Evolutionary conservation across 2,888 invertebrate species (phyloP), one percentile per base, ranked within the genome.

Genomic region (Phorcus lineatus): DNA sequence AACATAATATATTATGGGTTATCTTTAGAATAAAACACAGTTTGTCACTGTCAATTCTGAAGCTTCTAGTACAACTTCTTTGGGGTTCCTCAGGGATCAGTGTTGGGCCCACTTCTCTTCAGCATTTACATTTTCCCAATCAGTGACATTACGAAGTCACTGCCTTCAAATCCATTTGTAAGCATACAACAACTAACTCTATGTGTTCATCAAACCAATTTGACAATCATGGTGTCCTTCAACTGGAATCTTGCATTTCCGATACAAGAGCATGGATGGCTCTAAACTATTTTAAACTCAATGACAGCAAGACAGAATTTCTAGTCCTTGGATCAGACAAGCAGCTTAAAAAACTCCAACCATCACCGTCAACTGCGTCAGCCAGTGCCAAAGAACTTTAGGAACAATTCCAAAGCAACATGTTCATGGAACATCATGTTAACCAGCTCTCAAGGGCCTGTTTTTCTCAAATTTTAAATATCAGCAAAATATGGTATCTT

Each of bases 181-280:
- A 2, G 31, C 31, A 22, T 24, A 70, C 11, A 13, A 70, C 31
- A 70, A 31, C n/a, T 28, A 70, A 36, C 36, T 36, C 36, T 36
- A 36, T 7, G 7, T 36, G 36, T 1, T 28, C 9, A 36, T 70
- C 4, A 4, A 31, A 28, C 36, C 31, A 70, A 28, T 70, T 28
- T 24, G 70, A 24, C 16, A 24, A 24, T n/a, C 36, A 70, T 16
- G 31, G 36, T 6, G n/a, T 70, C 70, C 16, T 40, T 17, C 13
- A 40, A 70, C 70, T 70, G 16, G 31, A 70, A 70, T 22, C 70
- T 0, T 28, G 31, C 28, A 40, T 36, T 17, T n/a, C 70, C 9
- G 70, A 70, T 70, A 55, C 17, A 55, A 55, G 55, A 55, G n/a
- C 55, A 17, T 55, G 55, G 55, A 55, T 55, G 55, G 55, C 55